Conservation (phyloP, 2,113 vertebrate species). For the Xenopus borealis region DNA sequence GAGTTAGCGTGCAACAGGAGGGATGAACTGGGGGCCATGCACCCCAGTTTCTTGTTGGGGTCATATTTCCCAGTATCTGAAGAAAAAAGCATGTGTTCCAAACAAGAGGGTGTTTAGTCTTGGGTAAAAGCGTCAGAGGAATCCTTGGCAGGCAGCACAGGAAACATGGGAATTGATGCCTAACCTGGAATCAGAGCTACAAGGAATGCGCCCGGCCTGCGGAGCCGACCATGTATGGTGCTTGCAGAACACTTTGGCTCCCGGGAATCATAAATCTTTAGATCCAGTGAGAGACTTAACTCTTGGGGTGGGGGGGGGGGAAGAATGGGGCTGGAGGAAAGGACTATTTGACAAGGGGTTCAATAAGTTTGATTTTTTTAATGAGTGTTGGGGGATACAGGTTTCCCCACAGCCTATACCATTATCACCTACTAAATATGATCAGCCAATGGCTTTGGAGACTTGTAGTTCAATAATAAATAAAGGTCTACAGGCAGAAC, state of each 20-base stretch:
- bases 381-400: too few species aligned
- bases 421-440: too few species aligned
- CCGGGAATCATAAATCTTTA: conserved; percentile 53
- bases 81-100: conserved; percentile 25
- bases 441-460: too few species aligned
- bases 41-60: not conserved
- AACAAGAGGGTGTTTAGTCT: conserved; percentile 57
- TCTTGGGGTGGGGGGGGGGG: conserved; percentile 24
- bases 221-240: conserved; percentile 76
- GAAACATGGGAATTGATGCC: conserved; percentile 34
- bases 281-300: conserved; percentile 52
- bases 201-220: conserved; percentile 45
- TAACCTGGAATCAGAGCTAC: conserved; percentile 9
- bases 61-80: not conserved
- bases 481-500: too few species aligned
- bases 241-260: conserved; percentile 58
- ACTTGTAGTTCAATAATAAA: too few species aligned
- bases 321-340: too few species aligned
- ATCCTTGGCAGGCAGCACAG: conserved; percentile 53
- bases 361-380: too few species aligned
- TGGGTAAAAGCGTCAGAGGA: conserved; percentile 45
- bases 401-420: too few species aligned
- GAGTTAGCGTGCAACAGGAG: too few species aligned
- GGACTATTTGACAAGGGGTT: too few species aligned
- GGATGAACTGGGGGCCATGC: too few species aligned